Evolutionary conservation across 1,140 invertebrate species (phyloP).

Genomic region (Manduca sexta): DNA sequence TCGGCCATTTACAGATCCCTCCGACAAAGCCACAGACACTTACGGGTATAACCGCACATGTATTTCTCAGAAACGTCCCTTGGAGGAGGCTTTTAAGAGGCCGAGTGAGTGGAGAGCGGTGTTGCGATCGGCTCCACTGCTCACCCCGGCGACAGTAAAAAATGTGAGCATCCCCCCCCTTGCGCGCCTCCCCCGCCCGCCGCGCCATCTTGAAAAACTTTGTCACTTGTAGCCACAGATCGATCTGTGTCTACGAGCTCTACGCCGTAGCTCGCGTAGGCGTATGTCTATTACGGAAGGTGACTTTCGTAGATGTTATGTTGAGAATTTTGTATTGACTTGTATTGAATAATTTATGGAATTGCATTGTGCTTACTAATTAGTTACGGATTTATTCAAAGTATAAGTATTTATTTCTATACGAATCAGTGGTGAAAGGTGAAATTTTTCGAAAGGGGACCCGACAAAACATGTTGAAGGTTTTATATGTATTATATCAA

Average conservation of each 20-base stretch:
- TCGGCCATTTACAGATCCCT: conserved; percentile 33
- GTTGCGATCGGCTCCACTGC: conserved; percentile 68
- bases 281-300: conserved; percentile 7
- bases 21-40: conserved; percentile 38
- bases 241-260: conserved; percentile 63
- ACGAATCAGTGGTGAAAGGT: too few species aligned
- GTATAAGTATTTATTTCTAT: not conserved
- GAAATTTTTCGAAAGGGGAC: too few species aligned
- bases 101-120: conserved; percentile 63
- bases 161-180: conserved; percentile 65
- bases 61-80: conserved; percentile 46
- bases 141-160: conserved; percentile 72
- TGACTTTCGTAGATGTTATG: not conserved
- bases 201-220: conserved; percentile 71
- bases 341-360: not conserved
- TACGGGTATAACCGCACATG: conserved; percentile 39
- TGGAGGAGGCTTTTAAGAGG: conserved; percentile 60
- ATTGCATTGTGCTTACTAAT: not conserved
- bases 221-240: conserved; percentile 69
- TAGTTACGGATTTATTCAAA: not conserved
- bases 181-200: conserved; percentile 24
- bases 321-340: not conserved
- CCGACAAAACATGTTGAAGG: too few species aligned
- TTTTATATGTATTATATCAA: too few species aligned
- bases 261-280: conserved; percentile 51